phyloP scores from a whole-genome alignment of 2,888 invertebrate species.

The Euphydryas editha region DNA sequence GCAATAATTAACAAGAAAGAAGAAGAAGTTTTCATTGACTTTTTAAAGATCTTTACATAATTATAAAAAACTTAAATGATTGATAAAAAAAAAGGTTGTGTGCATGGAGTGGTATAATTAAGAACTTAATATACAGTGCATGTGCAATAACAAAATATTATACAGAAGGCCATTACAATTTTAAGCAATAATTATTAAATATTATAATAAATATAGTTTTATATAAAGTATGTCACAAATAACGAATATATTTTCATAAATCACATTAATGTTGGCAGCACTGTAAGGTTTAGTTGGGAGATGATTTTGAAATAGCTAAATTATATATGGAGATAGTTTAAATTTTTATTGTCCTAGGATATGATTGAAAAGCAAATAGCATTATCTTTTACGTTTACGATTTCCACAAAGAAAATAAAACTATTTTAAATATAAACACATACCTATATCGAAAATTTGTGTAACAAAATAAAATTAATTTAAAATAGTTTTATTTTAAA shows the following conservation, averaged over 20 bases:
- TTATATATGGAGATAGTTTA: background rate
- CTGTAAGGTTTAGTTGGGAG: background rate
- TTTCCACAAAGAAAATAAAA: background rate
- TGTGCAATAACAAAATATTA: slow-evolving; percentile 52
- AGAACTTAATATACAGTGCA: slow-evolving; percentile 42
- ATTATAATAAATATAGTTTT: slow-evolving; percentile 8
- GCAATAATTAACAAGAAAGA: background rate
- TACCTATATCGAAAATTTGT: too few species aligned
- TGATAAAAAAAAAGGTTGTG: background rate
- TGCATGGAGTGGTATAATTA: slow-evolving; percentile 24
- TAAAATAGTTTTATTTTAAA: too few species aligned
- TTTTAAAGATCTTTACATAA: background rate
- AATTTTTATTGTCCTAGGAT: background rate
- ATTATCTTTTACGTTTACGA: background rate
- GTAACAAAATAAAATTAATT: too few species aligned
- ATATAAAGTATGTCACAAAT: slow-evolving; percentile 11
- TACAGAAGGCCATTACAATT: slow-evolving; percentile 32
- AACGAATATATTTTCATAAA: background rate
- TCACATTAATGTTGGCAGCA: background rate
- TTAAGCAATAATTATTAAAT: slow-evolving; percentile 19
- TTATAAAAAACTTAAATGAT: too few species aligned
- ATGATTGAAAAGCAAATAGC: slow-evolving; percentile 6
- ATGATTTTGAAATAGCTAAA: background rate
- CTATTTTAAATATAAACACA: too few species aligned
- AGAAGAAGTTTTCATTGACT: background rate